phyloP scores from a whole-genome alignment of 2,113 vertebrate species.

The Hemibagrus wyckioides region DNA sequence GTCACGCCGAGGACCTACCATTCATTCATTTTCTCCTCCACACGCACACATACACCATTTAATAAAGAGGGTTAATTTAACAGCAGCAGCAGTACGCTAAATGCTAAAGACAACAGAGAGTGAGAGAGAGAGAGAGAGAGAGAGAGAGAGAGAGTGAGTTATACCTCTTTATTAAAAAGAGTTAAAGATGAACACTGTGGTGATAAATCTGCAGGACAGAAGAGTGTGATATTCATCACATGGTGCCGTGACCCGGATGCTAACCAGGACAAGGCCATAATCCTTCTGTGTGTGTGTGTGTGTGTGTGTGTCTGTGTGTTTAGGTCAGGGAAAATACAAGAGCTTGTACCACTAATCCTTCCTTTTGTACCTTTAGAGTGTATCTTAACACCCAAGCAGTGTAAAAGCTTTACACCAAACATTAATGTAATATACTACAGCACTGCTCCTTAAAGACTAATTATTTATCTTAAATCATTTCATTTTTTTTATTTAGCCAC shows the following conservation, averaged over 20 bases:
- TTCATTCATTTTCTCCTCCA: constrained; percentile 44
- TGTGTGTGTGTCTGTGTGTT: background rate
- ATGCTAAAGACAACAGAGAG: constrained; percentile 34
- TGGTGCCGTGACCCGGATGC: no score
- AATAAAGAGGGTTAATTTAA: constrained; percentile 51
- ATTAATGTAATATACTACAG: background rate
- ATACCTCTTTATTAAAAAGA: background rate
- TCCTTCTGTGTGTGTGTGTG: background rate
- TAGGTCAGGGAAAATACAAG: no score
- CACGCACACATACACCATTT: constrained; percentile 20
- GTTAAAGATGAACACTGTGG: background rate
- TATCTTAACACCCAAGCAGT: background rate
- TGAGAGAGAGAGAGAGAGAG: constrained; percentile 10
- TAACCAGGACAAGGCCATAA: no score
- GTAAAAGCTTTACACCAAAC: background rate
- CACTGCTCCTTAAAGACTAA: background rate
- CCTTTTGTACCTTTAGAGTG: no score
- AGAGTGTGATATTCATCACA: background rate
- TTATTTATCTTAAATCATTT: background rate
- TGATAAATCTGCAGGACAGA: background rate
- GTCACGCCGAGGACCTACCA: constrained; percentile 47
- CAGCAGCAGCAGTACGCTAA: constrained; percentile 20
- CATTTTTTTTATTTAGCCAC: background rate
- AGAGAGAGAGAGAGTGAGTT: constrained; percentile 27
- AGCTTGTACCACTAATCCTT: no score